Percentiles rank a stretch among this genome's conserved stretches.
Conservation (phyloP, 1,140 invertebrate species). For the Luehdorfia chinensis region DNA sequence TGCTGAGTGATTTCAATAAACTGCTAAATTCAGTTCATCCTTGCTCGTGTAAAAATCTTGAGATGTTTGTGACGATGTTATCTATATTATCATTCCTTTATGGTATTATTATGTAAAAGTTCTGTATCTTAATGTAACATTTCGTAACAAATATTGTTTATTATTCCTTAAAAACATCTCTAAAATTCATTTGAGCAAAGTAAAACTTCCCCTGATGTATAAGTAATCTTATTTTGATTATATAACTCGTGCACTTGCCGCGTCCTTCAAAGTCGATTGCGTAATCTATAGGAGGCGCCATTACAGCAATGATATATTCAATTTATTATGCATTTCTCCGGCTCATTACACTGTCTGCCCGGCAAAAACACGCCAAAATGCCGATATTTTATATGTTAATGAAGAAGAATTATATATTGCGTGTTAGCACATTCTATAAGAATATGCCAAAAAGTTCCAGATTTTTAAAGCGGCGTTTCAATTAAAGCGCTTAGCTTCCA, state of each 20-base stretch:
- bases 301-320: constrained; percentile 21
- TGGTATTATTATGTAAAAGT: constrained; percentile 45
- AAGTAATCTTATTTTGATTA: constrained; percentile 43
- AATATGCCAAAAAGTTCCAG: no score
- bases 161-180: constrained; percentile 35
- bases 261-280: constrained; percentile 39
- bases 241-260: constrained; percentile 48
- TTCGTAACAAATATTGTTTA: constrained; percentile 35
- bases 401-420: no score
- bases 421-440: no score
- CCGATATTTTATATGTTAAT: no score
- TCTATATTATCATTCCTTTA: constrained; percentile 28
- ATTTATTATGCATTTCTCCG: constrained; percentile 21
- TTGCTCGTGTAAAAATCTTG: constrained; percentile 10
- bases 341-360: constrained; percentile 7
- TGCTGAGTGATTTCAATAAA: no score
- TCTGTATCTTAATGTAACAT: constrained; percentile 35
- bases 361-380: no score
- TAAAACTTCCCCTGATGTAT: constrained; percentile 36
- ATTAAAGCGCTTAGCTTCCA: no score
- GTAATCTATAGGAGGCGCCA: constrained; percentile 32
- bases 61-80: constrained; percentile 10
- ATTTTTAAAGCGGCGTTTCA: no score
- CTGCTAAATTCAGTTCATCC: not conserved
- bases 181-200: constrained; percentile 33